Evolutionary conservation across 2,797 vertebrate genomes (phyloP), one percentile per base, ranked within the genome.

Genomic region (Mormyrops boulengeri): DNA sequence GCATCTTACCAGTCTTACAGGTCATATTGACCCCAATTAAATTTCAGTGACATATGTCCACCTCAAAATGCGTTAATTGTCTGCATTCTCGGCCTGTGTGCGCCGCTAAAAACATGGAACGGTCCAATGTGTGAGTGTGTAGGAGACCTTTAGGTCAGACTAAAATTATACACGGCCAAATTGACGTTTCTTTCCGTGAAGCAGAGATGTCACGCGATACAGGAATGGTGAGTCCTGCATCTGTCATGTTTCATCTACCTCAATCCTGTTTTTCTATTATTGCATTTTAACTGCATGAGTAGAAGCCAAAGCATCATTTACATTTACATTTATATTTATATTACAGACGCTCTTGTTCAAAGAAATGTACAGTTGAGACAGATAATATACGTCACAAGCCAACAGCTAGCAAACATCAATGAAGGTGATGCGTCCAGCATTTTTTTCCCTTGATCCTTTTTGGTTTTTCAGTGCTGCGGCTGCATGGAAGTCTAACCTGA

Each of bases 21-120:
- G 66, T 47, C 88, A 82, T 90, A 90, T 88, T 91, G 88, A 90
- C 89, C 85, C 80, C 91, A 88, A 92, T 92, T 90, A 85, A 88
- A 62, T 38, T n/a, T 62, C 87, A 88, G 41, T 38, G 66, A 41
- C 38, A 4, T 88, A 88, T 17, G 22, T 66, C 22, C 14, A 3
- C 57, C 30, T 88, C 19, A 62, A 47, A 41, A 11, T 55, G 19
- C n/a, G 2, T 88, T 88, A 7, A 44, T 57, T 44, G 34, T 17
- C 53, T 34, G 4, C 19, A 12, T 22, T n/a, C n/a, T 62, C 2
- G 2, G 34, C 30, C 87, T 88, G 5, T n/a, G 6, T 62, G 2
- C n/a, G 9, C 87, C 12, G 2, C 55, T 44, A 66, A 66, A 47
- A n/a, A 62, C 9, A 4, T 19, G 34, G 30, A 41, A 9, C 1